phyloP scores from a whole-genome alignment of 2,888 invertebrate species.

The Empis stercorea region DNA sequence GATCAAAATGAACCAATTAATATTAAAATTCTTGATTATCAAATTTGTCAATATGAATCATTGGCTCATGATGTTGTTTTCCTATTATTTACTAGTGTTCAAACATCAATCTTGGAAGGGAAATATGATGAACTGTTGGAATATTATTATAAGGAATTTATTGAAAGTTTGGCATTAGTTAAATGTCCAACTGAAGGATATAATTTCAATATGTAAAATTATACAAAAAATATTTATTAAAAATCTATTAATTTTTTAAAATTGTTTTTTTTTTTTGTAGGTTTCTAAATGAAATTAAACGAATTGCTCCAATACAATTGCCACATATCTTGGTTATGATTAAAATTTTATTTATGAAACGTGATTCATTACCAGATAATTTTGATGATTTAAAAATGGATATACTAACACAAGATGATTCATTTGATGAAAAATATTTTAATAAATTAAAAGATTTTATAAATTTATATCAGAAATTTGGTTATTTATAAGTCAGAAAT shows the following conservation, averaged over 20 bases:
- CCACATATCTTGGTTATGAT: not conserved
- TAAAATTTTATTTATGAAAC: not conserved
- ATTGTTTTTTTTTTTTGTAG: not conserved
- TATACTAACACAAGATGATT: not conserved
- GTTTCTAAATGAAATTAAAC: not conserved
- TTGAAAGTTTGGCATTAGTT: slow-evolving; percentile 33
- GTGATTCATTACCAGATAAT: not conserved
- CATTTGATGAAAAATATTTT: not conserved
- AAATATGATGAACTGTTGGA: slow-evolving; percentile 39
- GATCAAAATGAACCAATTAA: slow-evolving; percentile 32
- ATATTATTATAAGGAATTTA: slow-evolving; percentile 40
- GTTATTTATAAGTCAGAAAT: not conserved
- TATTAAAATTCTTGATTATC: slow-evolving; percentile 47
- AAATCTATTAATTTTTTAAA: too few relatives aligned
- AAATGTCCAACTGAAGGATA: slow-evolving; percentile 31
- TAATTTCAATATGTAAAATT: slow-evolving; percentile 32
- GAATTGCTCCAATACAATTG: not conserved
- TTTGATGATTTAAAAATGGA: not conserved
- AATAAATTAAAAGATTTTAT: not conserved
- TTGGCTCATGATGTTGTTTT: slow-evolving; percentile 43
- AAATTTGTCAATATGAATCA: slow-evolving; percentile 41
- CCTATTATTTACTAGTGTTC: slow-evolving; percentile 36
- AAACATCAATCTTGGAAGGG: slow-evolving; percentile 11
- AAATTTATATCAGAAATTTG: not conserved
- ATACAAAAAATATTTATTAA: not conserved